Evolutionary conservation across 2,888 invertebrate genomes (phyloP).

Genomic region (Agrilus mali): DNA sequence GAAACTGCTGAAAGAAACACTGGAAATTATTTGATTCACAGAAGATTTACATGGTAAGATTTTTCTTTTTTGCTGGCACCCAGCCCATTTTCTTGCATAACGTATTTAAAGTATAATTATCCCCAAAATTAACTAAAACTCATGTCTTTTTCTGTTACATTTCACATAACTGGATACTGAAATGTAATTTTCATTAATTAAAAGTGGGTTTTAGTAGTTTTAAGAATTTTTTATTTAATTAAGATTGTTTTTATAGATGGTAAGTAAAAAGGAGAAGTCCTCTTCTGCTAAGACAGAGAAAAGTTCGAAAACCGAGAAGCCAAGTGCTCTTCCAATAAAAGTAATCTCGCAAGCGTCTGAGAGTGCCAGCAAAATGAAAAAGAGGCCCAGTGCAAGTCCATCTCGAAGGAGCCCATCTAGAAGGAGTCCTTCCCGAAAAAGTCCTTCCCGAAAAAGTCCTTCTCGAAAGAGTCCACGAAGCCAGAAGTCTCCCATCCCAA

Average conservation of each 20-base stretch:
- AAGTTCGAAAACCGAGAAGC: slow-evolving; percentile 4
- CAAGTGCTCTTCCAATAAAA: slow-evolving; percentile 1
- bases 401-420: slow-evolving; percentile 4
- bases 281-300: slow-evolving; percentile 10
- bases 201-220: too few relatives aligned
- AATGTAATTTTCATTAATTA: too few relatives aligned
- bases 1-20: too few relatives aligned
- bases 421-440: slow-evolving; percentile 9
- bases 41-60: too few relatives aligned
- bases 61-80: too few relatives aligned
- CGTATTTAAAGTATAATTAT: too few relatives aligned
- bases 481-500: neutral
- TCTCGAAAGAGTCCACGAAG: neutral
- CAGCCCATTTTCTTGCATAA: too few relatives aligned
- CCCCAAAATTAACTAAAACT: too few relatives aligned
- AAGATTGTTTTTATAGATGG: slow-evolving; percentile 3
- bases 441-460: slow-evolving; percentile 7
- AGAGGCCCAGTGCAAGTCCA: neutral
- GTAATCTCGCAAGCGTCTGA: neutral
- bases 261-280: slow-evolving; percentile 7
- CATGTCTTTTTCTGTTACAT: too few relatives aligned
- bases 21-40: too few relatives aligned
- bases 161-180: too few relatives aligned
- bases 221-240: too few relatives aligned
- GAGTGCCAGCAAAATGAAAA: neutral